phyloP scores from a whole-genome alignment of 2,888 invertebrate genomes.

The Harpalus rubripes region DNA sequence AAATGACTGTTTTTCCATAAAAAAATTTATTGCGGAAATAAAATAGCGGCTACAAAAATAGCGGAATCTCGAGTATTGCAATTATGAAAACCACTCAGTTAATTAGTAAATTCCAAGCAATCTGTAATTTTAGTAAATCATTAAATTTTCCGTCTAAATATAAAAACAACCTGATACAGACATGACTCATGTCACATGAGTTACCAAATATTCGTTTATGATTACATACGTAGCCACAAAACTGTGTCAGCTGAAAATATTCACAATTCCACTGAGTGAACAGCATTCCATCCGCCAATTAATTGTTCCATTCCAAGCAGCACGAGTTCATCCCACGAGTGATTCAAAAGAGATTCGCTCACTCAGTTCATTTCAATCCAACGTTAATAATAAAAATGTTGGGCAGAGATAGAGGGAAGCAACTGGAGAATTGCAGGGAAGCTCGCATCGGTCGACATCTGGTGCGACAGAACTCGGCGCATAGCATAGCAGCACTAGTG shows the following conservation, averaged over 20 bases:
- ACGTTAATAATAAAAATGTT: constrained; percentile 39
- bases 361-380: constrained; percentile 28
- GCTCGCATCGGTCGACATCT: constrained; percentile 7
- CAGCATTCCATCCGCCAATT: constrained; percentile 25
- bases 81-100: background rate
- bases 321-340: constrained; percentile 1
- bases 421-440: background rate
- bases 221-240: constrained; percentile 6
- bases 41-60: background rate
- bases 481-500: background rate
- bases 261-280: constrained; percentile 5
- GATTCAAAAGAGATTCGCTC: constrained; percentile 26
- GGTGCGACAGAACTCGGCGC: constrained; percentile 1
- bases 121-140: background rate
- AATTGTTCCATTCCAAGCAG: constrained; percentile 10
- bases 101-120: constrained; percentile 24
- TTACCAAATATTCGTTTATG: background rate
- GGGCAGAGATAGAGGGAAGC: background rate
- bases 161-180: background rate
- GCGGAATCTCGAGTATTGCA: background rate
- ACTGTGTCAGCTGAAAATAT: constrained; percentile 13
- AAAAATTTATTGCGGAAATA: background rate
- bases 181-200: no score
- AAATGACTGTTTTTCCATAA: background rate
- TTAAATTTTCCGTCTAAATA: background rate